phyloP scores from a whole-genome alignment of 2,113 vertebrate genomes.

The Scalopus aquaticus region DNA sequence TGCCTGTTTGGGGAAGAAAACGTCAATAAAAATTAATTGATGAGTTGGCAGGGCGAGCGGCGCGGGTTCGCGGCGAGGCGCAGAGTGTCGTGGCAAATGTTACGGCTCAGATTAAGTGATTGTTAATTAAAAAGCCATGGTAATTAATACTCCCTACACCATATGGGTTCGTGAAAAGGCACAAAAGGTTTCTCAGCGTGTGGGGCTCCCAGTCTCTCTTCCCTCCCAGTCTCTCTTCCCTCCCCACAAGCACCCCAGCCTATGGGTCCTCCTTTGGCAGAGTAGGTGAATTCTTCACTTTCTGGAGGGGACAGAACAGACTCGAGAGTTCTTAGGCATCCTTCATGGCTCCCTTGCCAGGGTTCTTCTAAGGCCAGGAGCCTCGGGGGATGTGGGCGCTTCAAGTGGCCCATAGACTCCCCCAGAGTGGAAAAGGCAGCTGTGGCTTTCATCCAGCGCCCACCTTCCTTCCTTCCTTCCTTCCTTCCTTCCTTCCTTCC shows the following conservation, averaged over 20 bases:
- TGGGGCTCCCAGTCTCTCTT: neutral
- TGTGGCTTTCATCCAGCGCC: constrained; percentile 29
- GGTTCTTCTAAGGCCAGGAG: neutral
- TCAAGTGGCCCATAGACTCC: neutral
- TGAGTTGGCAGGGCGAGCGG: constrained; percentile 79
- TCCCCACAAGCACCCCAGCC: neutral
- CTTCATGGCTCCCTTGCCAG: fast-evolving
- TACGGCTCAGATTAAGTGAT: constrained; percentile 83
- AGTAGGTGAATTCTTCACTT: constrained; percentile 24
- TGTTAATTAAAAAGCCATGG: constrained; percentile 87
- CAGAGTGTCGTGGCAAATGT: constrained; percentile 84
- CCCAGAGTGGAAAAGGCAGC: constrained; percentile 40
- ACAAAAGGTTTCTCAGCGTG: constrained; percentile 75
- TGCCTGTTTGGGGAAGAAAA: constrained; percentile 82
- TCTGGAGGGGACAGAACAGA: neutral
- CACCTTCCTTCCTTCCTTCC: neutral
- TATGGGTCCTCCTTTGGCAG: neutral
- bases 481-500: constrained; percentile 32
- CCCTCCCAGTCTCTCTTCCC: too few species aligned
- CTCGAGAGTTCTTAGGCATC: neutral
- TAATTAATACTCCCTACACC: constrained; percentile 85
- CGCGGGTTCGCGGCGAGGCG: constrained; percentile 76
- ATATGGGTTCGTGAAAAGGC: constrained; percentile 83
- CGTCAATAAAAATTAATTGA: constrained; percentile 87
- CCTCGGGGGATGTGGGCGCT: constrained; percentile 43